Evolutionary conservation across 2,797 vertebrate genomes (phyloP).

Genomic region (Megalops cyprinoides): DNA sequence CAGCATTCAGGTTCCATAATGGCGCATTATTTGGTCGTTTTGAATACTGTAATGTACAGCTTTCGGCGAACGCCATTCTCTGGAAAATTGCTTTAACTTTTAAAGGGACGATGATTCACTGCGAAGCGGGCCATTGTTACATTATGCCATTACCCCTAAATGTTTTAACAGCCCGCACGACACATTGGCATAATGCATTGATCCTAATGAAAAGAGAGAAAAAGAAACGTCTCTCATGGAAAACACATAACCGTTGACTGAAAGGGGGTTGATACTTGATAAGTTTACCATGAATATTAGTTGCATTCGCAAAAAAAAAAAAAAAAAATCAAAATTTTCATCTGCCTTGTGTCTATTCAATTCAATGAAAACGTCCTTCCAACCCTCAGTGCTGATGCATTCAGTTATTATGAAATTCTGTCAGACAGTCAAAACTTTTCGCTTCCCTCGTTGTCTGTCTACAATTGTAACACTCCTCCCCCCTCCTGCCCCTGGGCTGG

Average conservation of each 20-base stretch:
- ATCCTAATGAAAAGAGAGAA: conserved; percentile 74
- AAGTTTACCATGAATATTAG: conserved; percentile 30
- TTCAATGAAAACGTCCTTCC: neutral
- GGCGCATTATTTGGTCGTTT: conserved; percentile 97
- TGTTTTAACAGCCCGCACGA: conserved; percentile 91
- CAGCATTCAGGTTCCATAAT: conserved; percentile 97
- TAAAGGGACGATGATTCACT: conserved; percentile 93
- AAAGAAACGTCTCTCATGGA: conserved; percentile 10
- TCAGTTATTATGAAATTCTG: conserved; percentile 16
- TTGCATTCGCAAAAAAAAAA: neutral
- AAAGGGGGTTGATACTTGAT: conserved; percentile 39
- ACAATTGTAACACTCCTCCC: conserved; percentile 41
- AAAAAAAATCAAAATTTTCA: conserved; percentile 6
- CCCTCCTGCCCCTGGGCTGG: conserved; percentile 54
- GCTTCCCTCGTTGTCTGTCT: neutral
- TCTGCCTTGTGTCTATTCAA: neutral
- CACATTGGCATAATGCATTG: conserved; percentile 82
- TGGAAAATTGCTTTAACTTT: conserved; percentile 99
- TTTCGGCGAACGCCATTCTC: conserved; percentile 89
- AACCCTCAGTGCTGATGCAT: neutral
- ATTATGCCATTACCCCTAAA: conserved; percentile 88
- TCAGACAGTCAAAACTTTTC: conserved; percentile 11
- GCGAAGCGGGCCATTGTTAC: conserved; percentile 92
- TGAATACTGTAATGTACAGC: conserved; percentile 98
- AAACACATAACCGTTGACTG: conserved; percentile 60